Percentiles rank a stretch among this genome's conserved stretches.
These are phyloP conservation scores for Harlomillsia oculata DNA, from an alignment of 1,140 invertebrate genomes.

Conservation along the genomic window DNA sequence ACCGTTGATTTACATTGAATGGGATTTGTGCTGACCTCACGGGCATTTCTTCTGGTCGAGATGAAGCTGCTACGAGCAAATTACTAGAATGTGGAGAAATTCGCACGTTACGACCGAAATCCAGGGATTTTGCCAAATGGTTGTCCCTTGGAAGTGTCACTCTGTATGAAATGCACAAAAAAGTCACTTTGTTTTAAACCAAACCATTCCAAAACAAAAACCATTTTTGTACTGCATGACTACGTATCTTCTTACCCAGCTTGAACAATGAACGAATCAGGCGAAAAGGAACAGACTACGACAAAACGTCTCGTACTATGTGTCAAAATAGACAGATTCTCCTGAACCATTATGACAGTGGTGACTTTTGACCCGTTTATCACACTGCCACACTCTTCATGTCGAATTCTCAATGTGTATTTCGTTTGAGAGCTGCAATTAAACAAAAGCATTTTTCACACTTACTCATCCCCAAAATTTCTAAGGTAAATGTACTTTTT, in stretches of 20 bases:
- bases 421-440: constrained; percentile 51
- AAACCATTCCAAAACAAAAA: neutral
- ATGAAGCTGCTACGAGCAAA: constrained; percentile 21
- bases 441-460: neutral
- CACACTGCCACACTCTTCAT: constrained; percentile 61
- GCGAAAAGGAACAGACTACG: constrained; percentile 66
- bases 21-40: neutral
- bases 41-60: constrained; percentile 5
- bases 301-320: constrained; percentile 67
- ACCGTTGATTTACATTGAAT: too few species aligned
- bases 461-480: neutral
- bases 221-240: neutral
- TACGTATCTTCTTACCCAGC: constrained; percentile 48
- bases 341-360: constrained; percentile 68
- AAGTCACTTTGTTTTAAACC: neutral
- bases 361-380: constrained; percentile 61
- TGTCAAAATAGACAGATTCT: constrained; percentile 66
- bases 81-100: constrained; percentile 24
- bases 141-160: constrained; percentile 32
- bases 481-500: neutral
- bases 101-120: constrained; percentile 29
- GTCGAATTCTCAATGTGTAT: constrained; percentile 62
- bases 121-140: constrained; percentile 33
- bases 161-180: constrained; percentile 10
- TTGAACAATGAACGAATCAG: constrained; percentile 64